phyloP scores from a whole-genome alignment of 2,888 invertebrate species.

The Epinotia demarniana region DNA sequence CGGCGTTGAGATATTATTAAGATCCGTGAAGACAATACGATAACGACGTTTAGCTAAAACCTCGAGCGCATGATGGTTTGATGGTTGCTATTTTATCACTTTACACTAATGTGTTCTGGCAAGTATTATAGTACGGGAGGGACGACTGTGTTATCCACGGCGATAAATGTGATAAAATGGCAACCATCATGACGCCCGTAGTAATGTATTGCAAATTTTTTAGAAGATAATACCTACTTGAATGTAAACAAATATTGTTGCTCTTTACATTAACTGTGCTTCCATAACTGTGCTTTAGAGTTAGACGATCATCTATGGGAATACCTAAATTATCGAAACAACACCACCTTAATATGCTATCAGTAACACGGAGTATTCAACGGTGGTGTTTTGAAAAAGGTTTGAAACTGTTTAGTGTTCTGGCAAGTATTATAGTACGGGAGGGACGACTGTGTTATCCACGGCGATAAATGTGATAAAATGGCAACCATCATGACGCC shows the following conservation, averaged over 20 bases:
- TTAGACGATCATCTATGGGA: background rate
- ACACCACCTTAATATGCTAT: background rate
- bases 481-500: too few species aligned
- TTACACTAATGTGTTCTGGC: too few species aligned
- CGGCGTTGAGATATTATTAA: constrained; percentile 31
- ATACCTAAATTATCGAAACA: background rate
- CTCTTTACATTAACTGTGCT: background rate
- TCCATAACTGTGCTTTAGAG: too few species aligned
- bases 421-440: background rate
- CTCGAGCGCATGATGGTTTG: background rate
- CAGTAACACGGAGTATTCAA: background rate
- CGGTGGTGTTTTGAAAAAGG: background rate
- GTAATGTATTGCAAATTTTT: background rate
- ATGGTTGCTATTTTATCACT: too few species aligned
- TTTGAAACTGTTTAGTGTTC: background rate
- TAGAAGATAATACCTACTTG: background rate
- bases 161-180: too few species aligned
- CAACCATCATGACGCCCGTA: too few species aligned
- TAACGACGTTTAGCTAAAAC: constrained; percentile 23
- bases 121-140: too few species aligned
- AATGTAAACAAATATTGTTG: background rate
- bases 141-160: too few species aligned
- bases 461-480: too few species aligned
- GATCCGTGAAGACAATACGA: constrained; percentile 22
- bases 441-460: too few species aligned